Base-by-base conservation (phyloP, 2,888 invertebrate genomes). In the Apamea monoglypha region DNA sequence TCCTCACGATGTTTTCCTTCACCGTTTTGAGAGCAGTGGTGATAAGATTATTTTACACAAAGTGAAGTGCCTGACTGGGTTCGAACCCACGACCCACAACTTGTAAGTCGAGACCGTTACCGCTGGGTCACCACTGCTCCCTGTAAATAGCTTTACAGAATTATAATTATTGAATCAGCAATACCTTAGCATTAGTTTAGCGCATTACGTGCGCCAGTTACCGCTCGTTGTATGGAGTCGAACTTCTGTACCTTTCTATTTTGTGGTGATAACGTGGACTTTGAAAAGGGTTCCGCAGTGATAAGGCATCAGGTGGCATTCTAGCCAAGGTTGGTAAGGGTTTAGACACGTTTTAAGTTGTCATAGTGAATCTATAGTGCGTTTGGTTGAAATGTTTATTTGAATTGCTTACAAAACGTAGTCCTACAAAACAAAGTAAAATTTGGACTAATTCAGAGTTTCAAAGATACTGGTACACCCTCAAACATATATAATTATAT, bases 211-310 rank as follows among this genome's bases (percentile, higher is more conserved):
- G 8, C 2, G 1, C 4, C 32, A 2, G 3, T 10, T 25, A n/a
- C 14, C 6, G 12, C 0, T 8, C 1, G 0, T 40, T 32, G 8
- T 40, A 40, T 6, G 18, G 10, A 44, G 10, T 16, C 0, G 0
- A 47, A 5, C 79, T 81, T 83, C 68, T 83, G 44, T n/a, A 25
- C 2, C 8, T 16, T 47, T 8, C 0, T 56, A 5, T 29, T 25
- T 8, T 21, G 79, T 47, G 53, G 44, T 61, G 25, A 21, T 50
- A 63, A 72, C 87, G 75, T 81, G 70, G 77, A 74, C 61, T 83
- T 82, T 89, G 90, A 90, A 85, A 83, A 90, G 88, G 90, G 88
- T 89, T 73, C 59, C 73, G 74, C 78, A 71, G 77, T 76, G 79
- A 80, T 86, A 82, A 82, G 79, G 80, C 63, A 86, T 69, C 88